Conservation (phyloP, 1,140 invertebrate species). For the Pollicipes pollicipes region DNA sequence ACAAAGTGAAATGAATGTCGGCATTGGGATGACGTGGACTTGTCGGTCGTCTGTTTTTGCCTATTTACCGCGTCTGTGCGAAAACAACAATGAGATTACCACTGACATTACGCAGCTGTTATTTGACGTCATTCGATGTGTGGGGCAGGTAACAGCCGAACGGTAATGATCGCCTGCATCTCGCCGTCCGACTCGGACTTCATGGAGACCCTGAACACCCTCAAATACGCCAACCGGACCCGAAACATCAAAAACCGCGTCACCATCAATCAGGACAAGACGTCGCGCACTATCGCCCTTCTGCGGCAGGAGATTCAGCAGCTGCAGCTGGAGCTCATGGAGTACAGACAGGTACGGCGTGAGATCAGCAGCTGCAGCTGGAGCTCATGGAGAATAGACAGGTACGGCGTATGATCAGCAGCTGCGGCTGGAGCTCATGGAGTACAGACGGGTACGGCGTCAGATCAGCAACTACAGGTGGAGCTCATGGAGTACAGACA, state of each 20-base stretch:
- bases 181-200: constrained; percentile 95
- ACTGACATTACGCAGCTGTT: too few relatives aligned
- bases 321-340: constrained; percentile 73
- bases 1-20: too few relatives aligned
- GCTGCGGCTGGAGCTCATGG: constrained; percentile 73
- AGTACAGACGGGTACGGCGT: constrained; percentile 79
- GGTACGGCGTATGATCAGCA: constrained; percentile 50
- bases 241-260: constrained; percentile 96
- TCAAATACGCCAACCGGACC: constrained; percentile 95
- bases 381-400: constrained; percentile 89
- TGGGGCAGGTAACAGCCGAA: constrained; percentile 66
- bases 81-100: too few relatives aligned
- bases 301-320: constrained; percentile 71
- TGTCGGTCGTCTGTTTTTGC: too few relatives aligned
- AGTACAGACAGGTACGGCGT: constrained; percentile 64
- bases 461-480: constrained; percentile 61
- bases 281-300: constrained; percentile 73
- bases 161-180: constrained; percentile 96
- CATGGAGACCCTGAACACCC: constrained; percentile 93
- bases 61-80: too few relatives aligned
- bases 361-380: constrained; percentile 61
- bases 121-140: too few relatives aligned
- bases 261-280: constrained; percentile 85
- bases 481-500: constrained; percentile 89
- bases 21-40: too few relatives aligned